Base-by-base conservation (phyloP, 2,113 vertebrate genomes). In the Spheniscus mendiculus region DNA sequence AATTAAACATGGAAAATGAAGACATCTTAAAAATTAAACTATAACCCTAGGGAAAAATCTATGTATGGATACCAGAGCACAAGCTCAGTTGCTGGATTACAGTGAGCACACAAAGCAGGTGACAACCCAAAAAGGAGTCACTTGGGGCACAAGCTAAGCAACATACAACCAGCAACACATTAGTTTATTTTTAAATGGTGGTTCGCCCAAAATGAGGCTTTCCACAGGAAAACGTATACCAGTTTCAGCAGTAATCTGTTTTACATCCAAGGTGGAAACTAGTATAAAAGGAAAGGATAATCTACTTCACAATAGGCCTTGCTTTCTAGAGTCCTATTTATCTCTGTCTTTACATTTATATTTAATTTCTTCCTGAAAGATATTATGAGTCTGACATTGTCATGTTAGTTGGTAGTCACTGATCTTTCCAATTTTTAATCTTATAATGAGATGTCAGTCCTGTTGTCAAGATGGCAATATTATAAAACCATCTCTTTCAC, bases 1-100 rank as follows among this genome's bases (percentile, higher is more conserved):
- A 86, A 45, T 95, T 95, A 90, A 50, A 89, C 15, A 79, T 12
- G 23, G 44, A 86, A 58, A 91, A 94, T 50, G 3, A 30, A 88
- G 23, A 53, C 3, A 7, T 53, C 56, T 86, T 82, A 22, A 82
- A 86, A 96, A 91, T 23, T 67, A 74, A 92, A 73, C 38, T 40
- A 26, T 53, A 65, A 73, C 8, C 7, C 29, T 42, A 56, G 10
- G 19, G 26, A 76, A 88, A 83, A 67, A 2, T 18, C 14, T 44
- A 1, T 34, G 1, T 36, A 61, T 78, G 29, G 7, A 67, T 50
- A 73, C 1, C 5, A 87, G 32, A 77, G 14, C 40, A 90, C 13
- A 38, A 32, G 5, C 18, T 56, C 18, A 36, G 25, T 40, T 83
- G 9, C 23, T 70, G 29, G 29, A 56, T 53, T 81, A 44, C 45